Evolutionary conservation across 2,113 vertebrate genomes (phyloP), one percentile per base, ranked within the genome.

Genomic region (Perccottus glenii): DNA sequence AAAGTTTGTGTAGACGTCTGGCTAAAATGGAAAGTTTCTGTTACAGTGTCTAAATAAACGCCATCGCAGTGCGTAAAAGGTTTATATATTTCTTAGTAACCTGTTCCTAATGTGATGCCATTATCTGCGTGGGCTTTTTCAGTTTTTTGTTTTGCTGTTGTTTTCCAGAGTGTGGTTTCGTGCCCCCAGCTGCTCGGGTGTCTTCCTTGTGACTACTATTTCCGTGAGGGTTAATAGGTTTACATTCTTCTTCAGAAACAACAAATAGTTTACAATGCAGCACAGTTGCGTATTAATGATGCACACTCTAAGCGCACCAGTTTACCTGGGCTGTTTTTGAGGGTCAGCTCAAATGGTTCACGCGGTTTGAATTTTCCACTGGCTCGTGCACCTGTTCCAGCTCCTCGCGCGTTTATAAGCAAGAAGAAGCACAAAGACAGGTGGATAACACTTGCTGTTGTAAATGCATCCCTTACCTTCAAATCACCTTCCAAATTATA

Each of bases 171-270:
- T 6, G 52, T 5, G 16, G 49, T 33, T 56, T 57, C 5, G 43
- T 51, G 60, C 7, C n/a, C 63, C 53, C 67, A 70, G 81, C 64
- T 57, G 69, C 42, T 50, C 70, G 11, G 63, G 73, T 72, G 80
- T 88, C 85, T 85, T 87, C 84, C 81, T 88, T 67, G 67, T 75
- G 59, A 75, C 81, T 78, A 70, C 81, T 86, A 83, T 91, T 87
- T 84, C 83, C 65, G 80, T 77, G 11, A 70, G 80, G 19, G 77
- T 85, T 82, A 75, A 77, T 78, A 76, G 70, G 68, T 87, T 88
- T 81, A 80, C 75, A 73, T 81, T 83, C 73, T 76, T 64, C 48
- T 55, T 78, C 64, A 70, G 61, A 80, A 60, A 81, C 67, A 81
- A 80, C 67, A 78, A 83, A 80, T 62, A 75, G 55, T 75, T 42